These are phyloP conservation scores for Cygnus atratus DNA, from an alignment of 2,113 vertebrate species.

Conservation along the genomic window DNA sequence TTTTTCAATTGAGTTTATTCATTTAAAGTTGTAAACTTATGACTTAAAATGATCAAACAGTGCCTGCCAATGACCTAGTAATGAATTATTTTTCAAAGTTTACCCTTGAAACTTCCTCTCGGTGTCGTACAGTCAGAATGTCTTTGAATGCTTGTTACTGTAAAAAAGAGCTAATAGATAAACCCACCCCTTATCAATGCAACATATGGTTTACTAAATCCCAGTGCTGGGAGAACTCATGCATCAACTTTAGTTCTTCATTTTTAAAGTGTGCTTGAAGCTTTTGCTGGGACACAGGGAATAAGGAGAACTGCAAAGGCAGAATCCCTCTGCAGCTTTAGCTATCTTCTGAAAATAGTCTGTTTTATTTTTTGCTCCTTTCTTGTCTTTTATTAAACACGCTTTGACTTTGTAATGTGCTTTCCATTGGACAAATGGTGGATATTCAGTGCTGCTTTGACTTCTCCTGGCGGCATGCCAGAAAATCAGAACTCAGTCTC, in stretches of 20 bases:
- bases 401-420: neutral
- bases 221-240: neutral
- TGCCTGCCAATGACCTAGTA: neutral
- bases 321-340: neutral
- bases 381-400: neutral
- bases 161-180: neutral
- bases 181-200: neutral
- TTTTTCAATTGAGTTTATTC: neutral
- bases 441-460: neutral
- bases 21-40: accelerated
- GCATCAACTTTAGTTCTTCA: neutral
- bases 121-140: neutral
- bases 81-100: neutral
- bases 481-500: neutral
- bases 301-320: neutral
- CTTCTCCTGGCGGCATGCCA: neutral
- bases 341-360: neutral
- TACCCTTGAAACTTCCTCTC: neutral
- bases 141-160: neutral
- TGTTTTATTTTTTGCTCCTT: neutral
- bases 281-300: neutral
- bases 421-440: neutral
- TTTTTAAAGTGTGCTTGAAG: neutral
- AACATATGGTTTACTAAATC: neutral
- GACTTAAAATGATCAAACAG: neutral